Percentiles rank a stretch among this genome's conserved stretches.
Evolutionary conservation across 2,888 invertebrate genomes (phyloP).

Genomic region (Scaptomyza caliginosa): DNA sequence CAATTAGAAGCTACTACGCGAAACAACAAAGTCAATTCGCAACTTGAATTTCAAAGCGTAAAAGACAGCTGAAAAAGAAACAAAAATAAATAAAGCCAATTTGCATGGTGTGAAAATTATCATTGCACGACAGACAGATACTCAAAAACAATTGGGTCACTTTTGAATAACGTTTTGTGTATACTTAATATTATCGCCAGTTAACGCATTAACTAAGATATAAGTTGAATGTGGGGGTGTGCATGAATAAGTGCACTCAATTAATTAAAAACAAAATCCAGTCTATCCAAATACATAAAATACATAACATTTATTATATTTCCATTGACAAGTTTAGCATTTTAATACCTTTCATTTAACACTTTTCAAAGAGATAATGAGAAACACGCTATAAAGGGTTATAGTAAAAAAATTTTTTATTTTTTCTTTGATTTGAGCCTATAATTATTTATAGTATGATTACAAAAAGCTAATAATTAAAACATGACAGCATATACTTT

Average conservation of each 20-base stretch:
- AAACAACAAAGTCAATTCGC: constrained; percentile 37
- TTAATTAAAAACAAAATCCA: no score
- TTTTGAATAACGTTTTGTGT: constrained; percentile 7
- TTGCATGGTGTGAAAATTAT: constrained; percentile 74
- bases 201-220: constrained; percentile 6
- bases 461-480: background rate
- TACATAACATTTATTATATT: no score
- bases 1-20: constrained; percentile 64
- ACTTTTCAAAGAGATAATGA: background rate
- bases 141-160: constrained; percentile 55
- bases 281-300: no score
- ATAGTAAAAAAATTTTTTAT: background rate
- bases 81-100: constrained; percentile 29
- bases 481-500: background rate
- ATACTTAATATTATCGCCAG: constrained; percentile 13
- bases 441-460: background rate
- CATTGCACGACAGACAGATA: constrained; percentile 51
- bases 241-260: background rate
- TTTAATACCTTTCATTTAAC: no score
- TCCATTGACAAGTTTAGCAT: no score
- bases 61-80: constrained; percentile 51
- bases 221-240: background rate
- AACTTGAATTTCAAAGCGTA: constrained; percentile 54
- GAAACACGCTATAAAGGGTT: no score
- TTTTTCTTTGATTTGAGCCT: background rate